Evolutionary conservation across 1,140 invertebrate genomes (phyloP), one percentile per base, ranked within the genome.

Genomic region (Acarapis woodi): DNA sequence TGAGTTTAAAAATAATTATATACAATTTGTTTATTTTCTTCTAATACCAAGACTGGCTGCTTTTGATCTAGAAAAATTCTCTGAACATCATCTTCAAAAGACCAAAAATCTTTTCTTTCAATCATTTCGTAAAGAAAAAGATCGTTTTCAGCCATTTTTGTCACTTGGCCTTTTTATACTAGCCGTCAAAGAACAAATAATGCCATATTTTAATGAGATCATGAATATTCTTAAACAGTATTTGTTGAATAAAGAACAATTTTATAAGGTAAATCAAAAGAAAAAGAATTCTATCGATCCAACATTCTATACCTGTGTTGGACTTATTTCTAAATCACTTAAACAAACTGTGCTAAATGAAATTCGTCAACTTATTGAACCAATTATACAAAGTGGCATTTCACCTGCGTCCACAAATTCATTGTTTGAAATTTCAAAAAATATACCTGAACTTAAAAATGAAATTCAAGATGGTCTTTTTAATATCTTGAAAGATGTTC

Each of bases 21-120:
- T 93, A 22, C 83, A 93, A 47, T 73, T 83, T 49, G 69, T 75
- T 1, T 53, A 96, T 8, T 62, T 94, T 38, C 70, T 70, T 18
- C 66, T 94, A 28, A 59, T 96, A 41, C 88, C 88, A n/a, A 62
- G 85, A 37, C 54, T 96, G n/a, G 83, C 80, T 5, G 80, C 82
- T 10, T 88, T 94, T 46, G 71, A 83, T 52, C 71, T 69, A 37
- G 66, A 70, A n/a, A 63, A 66, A 23, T 93, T 90, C 49, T 55
- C 51, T 9, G 43, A 48, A 43, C 51, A 77, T 45, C 73, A 85
- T 57, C 56, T 90, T 2, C 63, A 61, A 14, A 63, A 67, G 1
- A 71, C 75, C 2, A 68, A 93, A 51, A 59, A 58, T 36, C 78
- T 85, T 52, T 53, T 90, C 24, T 53, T 90, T 33, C 55, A 56